Base-by-base conservation (phyloP, 2,113 vertebrate species). In the Ailurus styani region DNA sequence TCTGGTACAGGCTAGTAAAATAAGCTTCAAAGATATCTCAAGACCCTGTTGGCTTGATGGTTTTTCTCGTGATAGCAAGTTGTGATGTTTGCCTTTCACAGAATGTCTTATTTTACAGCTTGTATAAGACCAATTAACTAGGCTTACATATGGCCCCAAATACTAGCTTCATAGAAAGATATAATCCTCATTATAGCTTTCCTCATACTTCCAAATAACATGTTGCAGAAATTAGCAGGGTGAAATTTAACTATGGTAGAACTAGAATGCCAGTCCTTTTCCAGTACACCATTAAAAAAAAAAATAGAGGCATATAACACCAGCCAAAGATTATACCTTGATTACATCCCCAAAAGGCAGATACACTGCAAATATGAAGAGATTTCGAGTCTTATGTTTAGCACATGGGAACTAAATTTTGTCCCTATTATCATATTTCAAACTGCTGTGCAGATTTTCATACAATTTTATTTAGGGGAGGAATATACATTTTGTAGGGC, bases 361-460 rank as follows among this genome's bases (percentile, higher is more conserved):
- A 98, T 98, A 98, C 97, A 97, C 98, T 98, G 98, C 98, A 99
- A 98, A 98, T 97, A 98, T 98, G 98, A 98, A 98, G 97, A 98
- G 96, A 98, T 77, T 98, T 97, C 78, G 97, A 87, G 96, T 88
- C 92, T 97, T 87, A 94, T 97, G 95, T 98, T 99, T 99, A 98
- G 98, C 98, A 99, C 98, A 84, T 14, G 90, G 98, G 95, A 98
- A 97, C 96, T 97, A 98, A 90, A 96, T 97, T 97, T 91, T 98
- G 93, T 98, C 57, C 91, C 84, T 95, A 62, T 79, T 95, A 97
- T 93, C 93, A 93, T 98, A 97, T 70, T 87, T 97, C 89, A 96
- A 96, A 97, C 97, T 98, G 72, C 81, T 97, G 95, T 91, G 97
- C 96, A 98, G 72, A 95, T 98, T 95, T 98, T 97, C 92, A 98